phyloP scores from a whole-genome alignment of 2,797 vertebrate genomes.

The Monodelphis domestica region DNA sequence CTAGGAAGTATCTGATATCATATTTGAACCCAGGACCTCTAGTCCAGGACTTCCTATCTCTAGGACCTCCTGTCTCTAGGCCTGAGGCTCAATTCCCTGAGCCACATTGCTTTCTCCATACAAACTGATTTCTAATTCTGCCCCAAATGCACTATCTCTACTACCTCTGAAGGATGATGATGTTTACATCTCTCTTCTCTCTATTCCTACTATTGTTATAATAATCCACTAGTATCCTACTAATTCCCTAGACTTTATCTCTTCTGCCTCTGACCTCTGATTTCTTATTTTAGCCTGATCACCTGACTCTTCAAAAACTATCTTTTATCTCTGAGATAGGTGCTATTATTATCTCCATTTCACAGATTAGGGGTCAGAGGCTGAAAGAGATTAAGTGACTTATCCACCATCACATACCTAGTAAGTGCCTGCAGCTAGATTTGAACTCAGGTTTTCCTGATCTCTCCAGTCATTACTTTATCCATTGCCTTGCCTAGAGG shows the following conservation, averaged over 20 bases:
- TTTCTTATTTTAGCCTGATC: neutral
- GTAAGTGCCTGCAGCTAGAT: neutral
- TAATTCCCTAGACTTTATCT: neutral
- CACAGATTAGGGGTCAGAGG: neutral
- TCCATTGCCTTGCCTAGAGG: neutral
- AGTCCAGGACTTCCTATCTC: too few relatives aligned
- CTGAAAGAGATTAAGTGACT: neutral
- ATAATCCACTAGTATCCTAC: neutral
- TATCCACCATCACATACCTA: neutral
- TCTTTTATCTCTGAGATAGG: neutral
- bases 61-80: too few relatives aligned
- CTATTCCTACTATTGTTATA: neutral
- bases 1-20: too few relatives aligned
- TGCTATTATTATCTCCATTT: neutral
- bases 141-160: neutral
- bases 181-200: neutral
- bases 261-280: neutral
- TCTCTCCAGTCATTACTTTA: neutral
- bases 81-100: too few relatives aligned
- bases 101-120: too few relatives aligned
- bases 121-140: neutral
- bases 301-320: neutral
- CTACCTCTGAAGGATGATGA: neutral
- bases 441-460: too few relatives aligned
- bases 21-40: too few relatives aligned